These are phyloP conservation scores for Drosophila nasuta DNA, from an alignment of 1,140 invertebrate species.

Conservation along the genomic window DNA sequence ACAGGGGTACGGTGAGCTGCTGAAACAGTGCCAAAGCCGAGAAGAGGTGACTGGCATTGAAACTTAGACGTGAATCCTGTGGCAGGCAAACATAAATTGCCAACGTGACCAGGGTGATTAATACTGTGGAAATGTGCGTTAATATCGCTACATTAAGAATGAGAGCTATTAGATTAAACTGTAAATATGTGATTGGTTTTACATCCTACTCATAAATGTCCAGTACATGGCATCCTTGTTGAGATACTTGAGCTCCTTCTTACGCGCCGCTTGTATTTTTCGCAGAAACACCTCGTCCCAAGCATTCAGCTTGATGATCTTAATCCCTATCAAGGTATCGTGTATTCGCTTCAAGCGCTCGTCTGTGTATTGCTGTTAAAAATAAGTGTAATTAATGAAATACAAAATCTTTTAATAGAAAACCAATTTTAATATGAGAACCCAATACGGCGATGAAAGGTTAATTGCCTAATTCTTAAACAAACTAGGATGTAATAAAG, in stretches of 20 bases:
- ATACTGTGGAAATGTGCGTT: constrained; percentile 90
- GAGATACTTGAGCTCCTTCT: constrained; percentile 90
- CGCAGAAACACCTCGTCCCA: constrained; percentile 92
- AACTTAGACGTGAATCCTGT: constrained; percentile 66
- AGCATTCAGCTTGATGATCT: constrained; percentile 92
- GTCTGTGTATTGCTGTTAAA: constrained; percentile 89
- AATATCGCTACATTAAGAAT: constrained; percentile 77
- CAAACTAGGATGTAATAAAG: no score
- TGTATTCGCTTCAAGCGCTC: constrained; percentile 90
- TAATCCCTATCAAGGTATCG: constrained; percentile 93
- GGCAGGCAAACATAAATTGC: constrained; percentile 86
- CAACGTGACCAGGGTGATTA: constrained; percentile 91
- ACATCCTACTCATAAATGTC: constrained; percentile 89
- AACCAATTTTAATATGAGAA: no score
- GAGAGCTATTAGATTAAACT: background rate
- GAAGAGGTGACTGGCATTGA: constrained; percentile 90
- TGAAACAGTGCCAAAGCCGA: constrained; percentile 92
- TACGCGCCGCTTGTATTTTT: constrained; percentile 88
- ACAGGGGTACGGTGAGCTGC: constrained; percentile 91
- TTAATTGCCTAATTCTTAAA: no score
- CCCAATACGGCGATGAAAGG: no score
- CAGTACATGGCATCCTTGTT: constrained; percentile 91
- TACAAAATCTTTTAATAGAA: no score
- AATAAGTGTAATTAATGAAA: background rate
- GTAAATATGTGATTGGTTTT: no score